These are phyloP conservation scores for Hirudinaria manillensis DNA, from an alignment of 2,888 invertebrate genomes.

Conservation along the genomic window DNA sequence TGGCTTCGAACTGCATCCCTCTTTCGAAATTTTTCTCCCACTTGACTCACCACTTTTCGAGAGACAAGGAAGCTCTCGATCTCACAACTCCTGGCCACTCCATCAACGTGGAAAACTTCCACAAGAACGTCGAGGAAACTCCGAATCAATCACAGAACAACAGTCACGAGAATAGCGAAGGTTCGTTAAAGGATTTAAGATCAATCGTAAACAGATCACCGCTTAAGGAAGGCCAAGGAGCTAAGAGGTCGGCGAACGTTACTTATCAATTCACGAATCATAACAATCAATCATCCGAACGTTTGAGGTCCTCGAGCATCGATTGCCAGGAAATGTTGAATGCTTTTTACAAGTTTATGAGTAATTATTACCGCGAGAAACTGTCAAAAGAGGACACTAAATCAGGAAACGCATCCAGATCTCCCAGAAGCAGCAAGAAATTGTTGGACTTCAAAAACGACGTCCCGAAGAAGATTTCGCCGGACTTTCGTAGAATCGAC, in stretches of 20 bases:
- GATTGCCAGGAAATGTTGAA: neutral
- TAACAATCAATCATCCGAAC: neutral
- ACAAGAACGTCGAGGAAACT: neutral
- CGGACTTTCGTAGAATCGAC: too few species aligned
- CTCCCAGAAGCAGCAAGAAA: too few species aligned
- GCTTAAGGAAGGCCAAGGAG: neutral
- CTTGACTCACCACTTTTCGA: neutral
- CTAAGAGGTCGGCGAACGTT: neutral
- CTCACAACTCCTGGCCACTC: neutral
- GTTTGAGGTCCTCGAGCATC: neutral
- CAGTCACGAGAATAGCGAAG: neutral
- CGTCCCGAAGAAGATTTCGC: too few species aligned
- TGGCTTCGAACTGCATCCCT: neutral
- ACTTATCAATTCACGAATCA: neutral
- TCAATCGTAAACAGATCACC: too few species aligned
- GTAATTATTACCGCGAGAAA: neutral
- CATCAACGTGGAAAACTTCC: neutral
- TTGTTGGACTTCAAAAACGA: neutral
- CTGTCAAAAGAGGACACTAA: neutral
- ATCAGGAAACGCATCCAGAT: neutral
- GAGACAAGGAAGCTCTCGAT: neutral
- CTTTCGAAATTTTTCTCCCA: neutral
- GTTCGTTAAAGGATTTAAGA: neutral
- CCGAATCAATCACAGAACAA: constrained; percentile 9
- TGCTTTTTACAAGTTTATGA: neutral